Evolutionary conservation across 2,888 invertebrate genomes (phyloP).

Genomic region (Xestobium rufovillosum): DNA sequence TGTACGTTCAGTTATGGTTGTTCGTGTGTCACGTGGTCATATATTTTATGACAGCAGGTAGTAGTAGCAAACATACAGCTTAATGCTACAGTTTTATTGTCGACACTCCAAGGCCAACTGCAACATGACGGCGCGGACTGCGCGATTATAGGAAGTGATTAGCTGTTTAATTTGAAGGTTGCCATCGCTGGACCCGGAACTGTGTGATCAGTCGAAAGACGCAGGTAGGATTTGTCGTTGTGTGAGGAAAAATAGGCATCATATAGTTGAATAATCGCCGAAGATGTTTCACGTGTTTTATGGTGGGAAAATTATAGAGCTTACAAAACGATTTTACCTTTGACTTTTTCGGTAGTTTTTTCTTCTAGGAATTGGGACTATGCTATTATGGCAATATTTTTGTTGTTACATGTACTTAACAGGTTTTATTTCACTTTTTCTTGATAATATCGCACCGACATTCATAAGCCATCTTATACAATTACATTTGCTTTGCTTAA

Average conservation of each 20-base stretch:
- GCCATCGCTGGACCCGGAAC: conserved; percentile 31
- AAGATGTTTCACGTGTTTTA: background rate
- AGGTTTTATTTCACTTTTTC: no score
- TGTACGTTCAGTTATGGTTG: no score
- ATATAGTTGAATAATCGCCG: background rate
- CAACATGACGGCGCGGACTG: conserved; percentile 32
- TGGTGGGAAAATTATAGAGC: background rate
- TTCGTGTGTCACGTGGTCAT: conserved; percentile 22
- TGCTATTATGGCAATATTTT: no score
- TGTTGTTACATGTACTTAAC: no score
- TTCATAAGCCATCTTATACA: no score
- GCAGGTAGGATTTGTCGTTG: conserved; percentile 2
- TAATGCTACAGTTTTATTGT: conserved; percentile 28
- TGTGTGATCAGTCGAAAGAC: conserved; percentile 11
- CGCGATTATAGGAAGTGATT: conserved; percentile 35
- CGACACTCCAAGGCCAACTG: conserved; percentile 32
- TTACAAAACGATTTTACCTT: no score
- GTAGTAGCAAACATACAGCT: conserved; percentile 19
- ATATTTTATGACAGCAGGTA: conserved; percentile 23
- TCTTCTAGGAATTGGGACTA: no score
- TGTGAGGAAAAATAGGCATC: background rate
- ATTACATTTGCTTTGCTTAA: no score
- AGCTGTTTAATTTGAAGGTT: conserved; percentile 33
- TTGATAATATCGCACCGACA: no score
- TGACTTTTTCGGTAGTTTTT: background rate